Evolutionary conservation across 2,888 invertebrate genomes (phyloP).

Genomic region (Cantharis rufa): DNA sequence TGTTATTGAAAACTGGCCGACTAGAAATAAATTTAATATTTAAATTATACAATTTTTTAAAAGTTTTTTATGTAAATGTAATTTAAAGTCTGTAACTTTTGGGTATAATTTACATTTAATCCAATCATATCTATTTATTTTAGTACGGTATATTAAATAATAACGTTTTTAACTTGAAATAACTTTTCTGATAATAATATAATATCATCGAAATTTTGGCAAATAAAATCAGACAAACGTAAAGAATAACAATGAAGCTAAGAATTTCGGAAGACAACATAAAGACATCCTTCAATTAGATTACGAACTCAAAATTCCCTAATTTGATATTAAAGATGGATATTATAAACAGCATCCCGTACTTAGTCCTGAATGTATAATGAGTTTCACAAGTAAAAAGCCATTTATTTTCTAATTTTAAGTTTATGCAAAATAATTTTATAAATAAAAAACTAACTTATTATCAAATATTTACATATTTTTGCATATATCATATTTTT

Average conservation of each 20-base stretch:
- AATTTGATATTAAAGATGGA: slow-evolving; percentile 29
- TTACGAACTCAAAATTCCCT: slow-evolving; percentile 25
- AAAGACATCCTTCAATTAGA: slow-evolving; percentile 23
- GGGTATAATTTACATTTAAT: background rate
- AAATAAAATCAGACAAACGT: slow-evolving; percentile 21
- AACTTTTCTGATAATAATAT: slow-evolving; percentile 3
- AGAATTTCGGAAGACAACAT: slow-evolving; percentile 10
- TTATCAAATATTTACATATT: background rate
- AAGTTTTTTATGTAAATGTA: background rate
- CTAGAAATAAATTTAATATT: background rate
- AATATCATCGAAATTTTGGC: slow-evolving; percentile 12
- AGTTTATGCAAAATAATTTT: background rate
- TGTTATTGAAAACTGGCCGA: background rate
- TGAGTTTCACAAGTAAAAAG: slow-evolving; percentile 2
- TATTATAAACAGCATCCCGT: slow-evolving; percentile 19
- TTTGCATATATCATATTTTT: background rate
- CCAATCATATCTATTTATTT: background rate
- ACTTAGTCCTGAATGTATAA: slow-evolving; percentile 24
- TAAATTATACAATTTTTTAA: background rate
- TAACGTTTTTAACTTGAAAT: background rate
- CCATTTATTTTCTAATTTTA: background rate
- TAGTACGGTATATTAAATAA: background rate
- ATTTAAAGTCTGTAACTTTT: background rate
- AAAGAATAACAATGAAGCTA: slow-evolving; percentile 29
- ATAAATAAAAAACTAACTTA: background rate